Evolutionary conservation across 2,113 vertebrate genomes (phyloP).

Genomic region (Copsychus sechellarum): DNA sequence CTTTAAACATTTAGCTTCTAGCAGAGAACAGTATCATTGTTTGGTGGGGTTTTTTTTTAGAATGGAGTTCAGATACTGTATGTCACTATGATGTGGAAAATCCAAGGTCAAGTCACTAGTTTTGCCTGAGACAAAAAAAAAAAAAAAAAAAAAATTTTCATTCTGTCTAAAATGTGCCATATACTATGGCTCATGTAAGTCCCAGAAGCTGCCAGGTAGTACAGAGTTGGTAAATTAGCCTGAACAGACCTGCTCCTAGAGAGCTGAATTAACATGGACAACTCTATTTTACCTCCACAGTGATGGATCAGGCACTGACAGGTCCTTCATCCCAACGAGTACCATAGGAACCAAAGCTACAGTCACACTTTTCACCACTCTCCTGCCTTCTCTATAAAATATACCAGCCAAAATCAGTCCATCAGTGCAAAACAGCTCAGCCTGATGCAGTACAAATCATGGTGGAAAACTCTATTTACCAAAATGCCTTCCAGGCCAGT

Average conservation of each 20-base stretch:
- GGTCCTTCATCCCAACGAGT: neutral
- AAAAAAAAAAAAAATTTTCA: neutral
- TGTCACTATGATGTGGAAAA: neutral
- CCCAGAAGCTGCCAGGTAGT: neutral
- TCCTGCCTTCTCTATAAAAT: neutral
- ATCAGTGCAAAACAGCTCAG: neutral
- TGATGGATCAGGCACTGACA: neutral
- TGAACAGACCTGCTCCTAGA: neutral
- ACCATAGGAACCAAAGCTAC: neutral
- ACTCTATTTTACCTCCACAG: neutral
- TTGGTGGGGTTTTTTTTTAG: neutral
- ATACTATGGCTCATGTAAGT: neutral
- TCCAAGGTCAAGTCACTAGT: neutral
- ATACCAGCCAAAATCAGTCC: neutral
- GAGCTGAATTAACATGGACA: neutral
- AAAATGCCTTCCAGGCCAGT: neutral
- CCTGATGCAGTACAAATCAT: neutral
- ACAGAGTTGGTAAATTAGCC: neutral
- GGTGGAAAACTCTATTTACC: neutral
- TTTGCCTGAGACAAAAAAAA: neutral
- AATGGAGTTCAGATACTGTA: neutral
- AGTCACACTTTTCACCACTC: neutral
- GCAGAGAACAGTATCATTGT: neutral
- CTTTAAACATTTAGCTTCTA: slow-evolving; percentile 4
- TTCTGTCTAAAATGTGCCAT: neutral